Evolutionary conservation across 2,888 invertebrate species (phyloP).

Genomic region (Patella pellucida): DNA sequence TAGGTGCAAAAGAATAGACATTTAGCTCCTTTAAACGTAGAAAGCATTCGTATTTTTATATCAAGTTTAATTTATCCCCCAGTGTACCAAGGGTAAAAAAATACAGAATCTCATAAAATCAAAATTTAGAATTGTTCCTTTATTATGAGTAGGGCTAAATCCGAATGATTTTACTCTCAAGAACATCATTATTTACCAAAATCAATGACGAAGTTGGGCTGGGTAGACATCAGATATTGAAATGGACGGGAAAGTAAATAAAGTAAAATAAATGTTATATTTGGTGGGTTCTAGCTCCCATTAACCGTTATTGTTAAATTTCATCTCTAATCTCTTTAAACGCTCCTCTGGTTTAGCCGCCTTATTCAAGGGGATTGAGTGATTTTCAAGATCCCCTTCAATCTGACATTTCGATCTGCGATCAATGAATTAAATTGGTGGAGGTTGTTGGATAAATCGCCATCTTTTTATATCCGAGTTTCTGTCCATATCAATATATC

Average conservation of each 20-base stretch:
- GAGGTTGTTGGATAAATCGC: not conserved
- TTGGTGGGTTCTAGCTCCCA: constrained; percentile 4
- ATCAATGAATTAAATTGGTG: constrained; percentile 3
- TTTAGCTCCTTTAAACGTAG: too few relatives aligned
- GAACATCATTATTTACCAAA: too few relatives aligned
- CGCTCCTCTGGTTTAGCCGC: not conserved
- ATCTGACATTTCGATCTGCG: not conserved
- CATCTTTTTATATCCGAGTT: not conserved
- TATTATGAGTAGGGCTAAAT: too few relatives aligned
- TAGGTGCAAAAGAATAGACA: too few relatives aligned
- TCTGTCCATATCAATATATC: constrained; percentile 7
- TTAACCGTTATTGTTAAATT: constrained; percentile 9
- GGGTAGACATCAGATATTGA: too few relatives aligned
- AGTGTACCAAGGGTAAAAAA: too few relatives aligned
- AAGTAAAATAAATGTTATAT: constrained; percentile 11
- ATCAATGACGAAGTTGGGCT: too few relatives aligned
- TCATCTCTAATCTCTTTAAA: not conserved
- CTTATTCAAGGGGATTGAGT: constrained; percentile 5
- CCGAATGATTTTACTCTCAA: too few relatives aligned
- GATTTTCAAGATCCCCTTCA: not conserved
- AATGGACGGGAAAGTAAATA: not conserved
- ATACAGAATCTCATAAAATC: too few relatives aligned
- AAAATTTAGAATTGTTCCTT: too few relatives aligned
- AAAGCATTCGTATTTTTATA: too few relatives aligned
- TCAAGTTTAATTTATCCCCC: too few relatives aligned